Percentiles rank a stretch among this genome's conserved stretches.
phyloP scores from a whole-genome alignment of 2,797 vertebrate species.

The Halcyon badia region DNA sequence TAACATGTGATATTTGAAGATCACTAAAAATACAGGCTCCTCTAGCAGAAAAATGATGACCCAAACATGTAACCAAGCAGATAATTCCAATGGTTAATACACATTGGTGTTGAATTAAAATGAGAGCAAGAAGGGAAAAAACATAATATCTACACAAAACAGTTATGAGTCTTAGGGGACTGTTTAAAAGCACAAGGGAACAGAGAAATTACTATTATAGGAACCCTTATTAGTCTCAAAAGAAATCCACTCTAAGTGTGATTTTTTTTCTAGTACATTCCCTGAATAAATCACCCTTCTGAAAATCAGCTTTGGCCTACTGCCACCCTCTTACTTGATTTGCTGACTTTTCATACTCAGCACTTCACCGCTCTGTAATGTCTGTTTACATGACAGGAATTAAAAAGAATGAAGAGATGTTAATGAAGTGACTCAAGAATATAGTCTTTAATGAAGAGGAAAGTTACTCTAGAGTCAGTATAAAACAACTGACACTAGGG shows the following conservation, averaged over 20 bases:
- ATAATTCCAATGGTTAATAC: not conserved
- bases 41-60: not conserved
- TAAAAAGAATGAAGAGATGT: not conserved
- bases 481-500: not conserved
- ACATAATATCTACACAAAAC: not conserved
- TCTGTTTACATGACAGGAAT: not conserved
- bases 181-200: not conserved
- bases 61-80: not conserved
- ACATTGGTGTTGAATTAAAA: not conserved
- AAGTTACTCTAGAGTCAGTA: not conserved
- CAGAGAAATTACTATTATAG: not conserved
- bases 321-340: not conserved
- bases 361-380: not conserved
- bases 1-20: not conserved
- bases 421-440: not conserved
- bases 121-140: not conserved
- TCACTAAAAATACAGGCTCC: not conserved
- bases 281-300: not conserved
- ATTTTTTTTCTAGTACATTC: not conserved
- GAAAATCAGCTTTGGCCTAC: not conserved
- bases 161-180: not conserved
- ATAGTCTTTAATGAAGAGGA: not conserved
- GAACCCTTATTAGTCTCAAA: not conserved
- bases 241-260: not conserved
- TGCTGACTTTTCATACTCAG: not conserved